These are phyloP conservation scores for Tromatobia lineatoria DNA, from an alignment of 2,888 invertebrate species.

Conservation along the genomic window DNA sequence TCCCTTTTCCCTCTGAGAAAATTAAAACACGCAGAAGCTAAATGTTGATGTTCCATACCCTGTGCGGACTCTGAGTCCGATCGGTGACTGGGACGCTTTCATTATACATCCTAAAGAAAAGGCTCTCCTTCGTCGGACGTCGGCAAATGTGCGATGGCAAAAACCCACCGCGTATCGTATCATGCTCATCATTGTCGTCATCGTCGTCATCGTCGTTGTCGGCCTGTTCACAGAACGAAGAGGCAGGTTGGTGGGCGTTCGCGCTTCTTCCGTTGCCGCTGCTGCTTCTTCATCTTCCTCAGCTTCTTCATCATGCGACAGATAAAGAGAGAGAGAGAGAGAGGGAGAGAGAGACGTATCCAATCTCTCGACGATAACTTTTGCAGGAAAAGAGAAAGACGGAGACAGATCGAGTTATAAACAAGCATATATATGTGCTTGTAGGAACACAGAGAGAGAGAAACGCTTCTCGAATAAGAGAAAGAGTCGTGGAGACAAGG, in stretches of 20 bases:
- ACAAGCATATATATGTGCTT: not conserved
- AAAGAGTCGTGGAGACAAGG: conserved; percentile 58
- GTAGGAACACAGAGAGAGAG: not conserved
- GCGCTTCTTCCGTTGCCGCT: conserved; percentile 5
- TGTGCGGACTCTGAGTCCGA: too few relatives aligned
- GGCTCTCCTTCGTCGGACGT: not conserved
- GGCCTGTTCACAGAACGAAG: not conserved
- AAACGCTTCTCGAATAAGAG: conserved; percentile 20
- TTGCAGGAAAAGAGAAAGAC: not conserved
- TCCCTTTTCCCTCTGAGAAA: too few relatives aligned
- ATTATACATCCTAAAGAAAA: not conserved
- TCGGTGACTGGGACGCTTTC: too few relatives aligned
- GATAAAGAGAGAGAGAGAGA: conserved; percentile 13
- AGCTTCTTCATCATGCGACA: conserved; percentile 2
- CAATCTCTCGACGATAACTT: not conserved
- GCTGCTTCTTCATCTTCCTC: conserved; percentile 10
- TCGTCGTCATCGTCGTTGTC: conserved; percentile 10
- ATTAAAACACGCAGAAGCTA: too few relatives aligned
- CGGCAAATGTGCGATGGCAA: conserved; percentile 19
- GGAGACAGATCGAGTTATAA: not conserved
- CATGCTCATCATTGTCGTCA: not conserved
- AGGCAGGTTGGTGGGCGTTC: conserved; percentile 31
- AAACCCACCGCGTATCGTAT: not conserved
- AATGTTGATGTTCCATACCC: too few relatives aligned
- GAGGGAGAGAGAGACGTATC: conserved; percentile 5